These are phyloP conservation scores for Drosophila subquinaria DNA, from an alignment of 2,888 invertebrate species.

Conservation along the genomic window DNA sequence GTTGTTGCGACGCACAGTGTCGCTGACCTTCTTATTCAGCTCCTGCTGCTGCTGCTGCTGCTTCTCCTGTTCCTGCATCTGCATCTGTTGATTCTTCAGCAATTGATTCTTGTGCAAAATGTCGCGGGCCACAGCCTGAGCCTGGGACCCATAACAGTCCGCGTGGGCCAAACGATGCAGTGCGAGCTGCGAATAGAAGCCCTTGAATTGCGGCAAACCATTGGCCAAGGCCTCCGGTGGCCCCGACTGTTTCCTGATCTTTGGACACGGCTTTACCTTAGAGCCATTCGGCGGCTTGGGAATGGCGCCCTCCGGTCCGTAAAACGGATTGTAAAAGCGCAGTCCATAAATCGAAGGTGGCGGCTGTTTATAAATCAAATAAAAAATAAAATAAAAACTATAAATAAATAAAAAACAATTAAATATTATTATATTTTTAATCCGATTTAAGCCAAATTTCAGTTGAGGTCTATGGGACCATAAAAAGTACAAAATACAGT, in stretches of 20 bases:
- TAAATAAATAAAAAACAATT: no score
- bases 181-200: constrained; percentile 3
- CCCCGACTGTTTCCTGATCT: not conserved
- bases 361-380: not conserved
- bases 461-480: no score
- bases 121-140: not conserved
- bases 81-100: not conserved
- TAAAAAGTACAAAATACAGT: no score
- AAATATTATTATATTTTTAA: no score
- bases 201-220: not conserved
- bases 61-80: not conserved
- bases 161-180: constrained; percentile 9
- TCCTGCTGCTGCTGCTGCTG: not conserved
- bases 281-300: not conserved
- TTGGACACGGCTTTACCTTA: not conserved
- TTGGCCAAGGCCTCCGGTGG: not conserved
- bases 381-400: no score
- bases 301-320: constrained; percentile 20
- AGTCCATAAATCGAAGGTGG: constrained; percentile 30
- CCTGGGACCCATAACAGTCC: not conserved
- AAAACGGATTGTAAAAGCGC: constrained; percentile 32
- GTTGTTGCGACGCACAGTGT: not conserved
- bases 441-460: no score
- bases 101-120: not conserved
- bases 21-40: not conserved